Percentiles rank a stretch among this genome's conserved stretches.
These are phyloP conservation scores for Oedothorax gibbosus DNA, from an alignment of 1,140 invertebrate genomes.

Conservation along the genomic window DNA sequence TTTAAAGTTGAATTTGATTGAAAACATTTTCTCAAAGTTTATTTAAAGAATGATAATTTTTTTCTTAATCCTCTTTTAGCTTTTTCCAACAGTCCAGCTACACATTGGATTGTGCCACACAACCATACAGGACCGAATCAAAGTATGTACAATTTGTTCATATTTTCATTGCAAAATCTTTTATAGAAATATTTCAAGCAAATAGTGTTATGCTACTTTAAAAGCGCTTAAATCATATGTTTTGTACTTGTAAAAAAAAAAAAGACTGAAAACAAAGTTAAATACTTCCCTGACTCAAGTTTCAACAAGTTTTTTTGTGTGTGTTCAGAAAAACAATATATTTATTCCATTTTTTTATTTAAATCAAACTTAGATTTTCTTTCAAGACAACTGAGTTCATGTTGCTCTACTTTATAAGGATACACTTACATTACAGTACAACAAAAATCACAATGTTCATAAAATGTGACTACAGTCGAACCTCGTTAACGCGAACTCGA, in stretches of 20 bases:
- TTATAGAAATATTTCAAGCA: background rate
- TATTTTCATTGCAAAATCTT: background rate
- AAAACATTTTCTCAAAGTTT: background rate
- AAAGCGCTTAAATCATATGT: no score
- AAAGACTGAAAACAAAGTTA: no score
- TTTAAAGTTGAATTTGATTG: constrained; percentile 1
- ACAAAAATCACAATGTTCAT: no score
- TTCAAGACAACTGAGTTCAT: background rate
- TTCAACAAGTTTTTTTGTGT: no score
- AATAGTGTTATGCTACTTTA: background rate
- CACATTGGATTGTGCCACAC: constrained; percentile 75
- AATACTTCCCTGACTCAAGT: no score
- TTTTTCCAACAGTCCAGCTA: constrained; percentile 90
- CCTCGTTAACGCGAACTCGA: no score
- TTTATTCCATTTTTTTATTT: no score
- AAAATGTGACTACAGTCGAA: no score
- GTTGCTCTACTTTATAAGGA: background rate
- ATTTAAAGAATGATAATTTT: background rate
- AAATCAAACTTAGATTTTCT: no score
- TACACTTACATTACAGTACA: no score
- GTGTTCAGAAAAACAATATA: no score
- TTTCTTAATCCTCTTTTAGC: constrained; percentile 70
- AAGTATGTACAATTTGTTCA: constrained; percentile 10
- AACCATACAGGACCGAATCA: constrained; percentile 68
- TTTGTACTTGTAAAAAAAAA: no score